Base-by-base conservation (phyloP, 1,140 invertebrate genomes). In the Eupristina koningsbergeri region DNA sequence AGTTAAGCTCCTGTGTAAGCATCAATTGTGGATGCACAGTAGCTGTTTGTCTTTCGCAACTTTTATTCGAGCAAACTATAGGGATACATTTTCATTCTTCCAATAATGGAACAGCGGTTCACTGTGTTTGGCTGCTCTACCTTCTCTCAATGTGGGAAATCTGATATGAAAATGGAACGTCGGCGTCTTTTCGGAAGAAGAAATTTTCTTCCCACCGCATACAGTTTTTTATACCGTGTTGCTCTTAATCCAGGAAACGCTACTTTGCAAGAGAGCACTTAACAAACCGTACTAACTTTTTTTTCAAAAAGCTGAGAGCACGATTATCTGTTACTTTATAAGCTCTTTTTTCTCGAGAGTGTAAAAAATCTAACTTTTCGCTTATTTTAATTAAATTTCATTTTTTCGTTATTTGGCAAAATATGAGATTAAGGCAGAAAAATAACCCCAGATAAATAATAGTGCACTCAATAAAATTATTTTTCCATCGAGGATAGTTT, bases 131-230 rank as follows among this genome's bases (percentile, higher is more conserved):
- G 45, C 69, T 29, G 15, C 73, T 17, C 22, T 50, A 47, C n/a
- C 6, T 31, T 22, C 64, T 36, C 36, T 26, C 7, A 13, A 34
- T 34, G n/a, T 79, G 69, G n/a, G 83, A 84, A 84, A 84, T 84
- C 77, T 74, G 83, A 84, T 84, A 84, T 84, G 83, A 84, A 84
- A 80, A 80, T 80, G 69, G 53, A 83, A 74, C 53, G 41, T 29
- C n/a, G 58, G 36, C 69, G 69, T 81, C 67, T 39, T 79, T 45
- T 47, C 47, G 76, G 36, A 73, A 47, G 41, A 75, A 80, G 41
- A 80, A 78, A 71, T 79, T 75, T 78, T 71, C 64, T 73, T 78
- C 78, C 47, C 47, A 71, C 29, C 64, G 64, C 41, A n/a, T 29
- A 26, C 67, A 71, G 17, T 69, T 69, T 53, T 41, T 39, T 50